A percentile compares a stretch with the other conserved stretches of the same genome.
Evolutionary conservation across 2,797 vertebrate genomes (phyloP).

Genomic region (Gastrophryne carolinensis): DNA sequence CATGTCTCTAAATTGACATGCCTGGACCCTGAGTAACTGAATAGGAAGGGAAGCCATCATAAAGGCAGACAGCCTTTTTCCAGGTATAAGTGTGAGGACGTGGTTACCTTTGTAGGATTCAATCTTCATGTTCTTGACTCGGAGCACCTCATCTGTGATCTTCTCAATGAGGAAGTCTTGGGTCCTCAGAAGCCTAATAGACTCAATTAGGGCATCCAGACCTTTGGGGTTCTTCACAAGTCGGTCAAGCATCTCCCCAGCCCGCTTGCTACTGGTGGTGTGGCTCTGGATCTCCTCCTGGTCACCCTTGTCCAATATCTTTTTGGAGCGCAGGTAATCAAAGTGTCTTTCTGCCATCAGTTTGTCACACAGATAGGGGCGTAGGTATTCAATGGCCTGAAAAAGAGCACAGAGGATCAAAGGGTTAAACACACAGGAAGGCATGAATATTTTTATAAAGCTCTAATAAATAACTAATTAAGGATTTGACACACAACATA

Average conservation of each 20-base stretch:
- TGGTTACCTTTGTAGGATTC: conserved; percentile 82
- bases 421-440: too few relatives aligned
- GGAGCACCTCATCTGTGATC: conserved; percentile 92
- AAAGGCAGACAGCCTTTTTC: too few relatives aligned
- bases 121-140: conserved; percentile 86
- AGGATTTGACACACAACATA: too few relatives aligned
- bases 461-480: too few relatives aligned
- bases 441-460: too few relatives aligned
- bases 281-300: conserved; percentile 90
- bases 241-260: conserved; percentile 85
- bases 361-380: conserved; percentile 89
- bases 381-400: conserved; percentile 85
- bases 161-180: conserved; percentile 91
- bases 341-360: conserved; percentile 92
- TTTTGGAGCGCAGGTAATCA: conserved; percentile 88
- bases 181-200: conserved; percentile 82
- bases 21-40: too few relatives aligned
- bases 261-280: conserved; percentile 82
- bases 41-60: too few relatives aligned
- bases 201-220: conserved; percentile 85
- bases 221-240: conserved; percentile 91
- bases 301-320: conserved; percentile 90
- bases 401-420: conserved; percentile 36
- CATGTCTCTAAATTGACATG: too few relatives aligned
- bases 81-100: too few relatives aligned